Conservation (phyloP, 1,140 invertebrate species). For the Bombus pyrosoma region DNA sequence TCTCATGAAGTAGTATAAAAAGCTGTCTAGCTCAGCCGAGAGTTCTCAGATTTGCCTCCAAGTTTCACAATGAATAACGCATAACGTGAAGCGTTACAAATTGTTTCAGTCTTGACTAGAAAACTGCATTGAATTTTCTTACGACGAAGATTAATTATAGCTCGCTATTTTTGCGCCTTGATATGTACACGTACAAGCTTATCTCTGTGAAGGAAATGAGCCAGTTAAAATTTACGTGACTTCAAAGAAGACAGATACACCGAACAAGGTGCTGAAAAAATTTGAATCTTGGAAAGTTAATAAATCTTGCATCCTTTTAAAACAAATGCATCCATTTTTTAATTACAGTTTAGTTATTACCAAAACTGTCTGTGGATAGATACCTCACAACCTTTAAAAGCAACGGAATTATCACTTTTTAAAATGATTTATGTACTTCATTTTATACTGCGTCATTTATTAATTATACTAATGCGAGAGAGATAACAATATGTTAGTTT, state of each 20-base stretch:
- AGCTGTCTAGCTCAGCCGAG: neutral
- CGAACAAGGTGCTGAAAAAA: neutral
- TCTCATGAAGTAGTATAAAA: conserved; percentile 7
- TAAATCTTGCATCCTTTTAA: neutral
- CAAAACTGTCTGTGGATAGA: neutral
- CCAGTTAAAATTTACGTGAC: neutral
- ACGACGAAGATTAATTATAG: neutral
- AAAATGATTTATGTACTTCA: neutral
- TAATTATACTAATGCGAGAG: neutral
- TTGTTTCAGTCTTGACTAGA: neutral
- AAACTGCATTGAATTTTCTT: neutral
- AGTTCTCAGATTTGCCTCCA: conserved; percentile 22
- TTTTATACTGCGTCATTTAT: neutral
- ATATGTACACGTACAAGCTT: neutral
- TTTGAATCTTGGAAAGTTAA: neutral
- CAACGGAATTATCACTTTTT: neutral
- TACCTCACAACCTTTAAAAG: neutral
- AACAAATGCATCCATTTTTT: neutral
- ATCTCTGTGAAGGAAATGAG: neutral
- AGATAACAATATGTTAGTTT: no score
- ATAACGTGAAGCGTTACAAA: conserved; percentile 8
- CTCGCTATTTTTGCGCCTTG: neutral
- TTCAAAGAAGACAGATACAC: neutral
- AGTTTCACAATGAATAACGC: conserved; percentile 31
- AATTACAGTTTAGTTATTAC: neutral